Percentiles rank a stretch among this genome's conserved stretches.
phyloP scores from a whole-genome alignment of 2,888 invertebrate species.

The Busseola fusca region DNA sequence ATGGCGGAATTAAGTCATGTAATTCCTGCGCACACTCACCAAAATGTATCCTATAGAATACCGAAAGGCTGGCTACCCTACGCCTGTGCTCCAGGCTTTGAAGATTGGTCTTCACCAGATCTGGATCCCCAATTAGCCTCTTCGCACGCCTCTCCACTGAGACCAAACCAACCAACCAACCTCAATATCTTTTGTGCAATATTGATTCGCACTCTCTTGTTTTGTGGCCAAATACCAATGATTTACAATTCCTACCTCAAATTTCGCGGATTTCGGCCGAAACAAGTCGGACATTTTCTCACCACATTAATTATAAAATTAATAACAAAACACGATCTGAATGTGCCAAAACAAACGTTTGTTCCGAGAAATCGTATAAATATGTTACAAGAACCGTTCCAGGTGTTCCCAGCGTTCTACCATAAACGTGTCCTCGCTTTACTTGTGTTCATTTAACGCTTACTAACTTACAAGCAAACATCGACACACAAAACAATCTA shows the following conservation, averaged over 20 bases:
- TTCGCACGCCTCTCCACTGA: too few relatives aligned
- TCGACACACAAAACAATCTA: slow-evolving; percentile 18
- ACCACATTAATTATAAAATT: slow-evolving; percentile 62
- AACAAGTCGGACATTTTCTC: slow-evolving; percentile 54
- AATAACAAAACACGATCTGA: slow-evolving; percentile 55
- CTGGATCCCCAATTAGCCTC: too few relatives aligned
- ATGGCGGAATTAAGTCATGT: too few relatives aligned
- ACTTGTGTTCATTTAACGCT: slow-evolving; percentile 79
- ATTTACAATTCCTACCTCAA: slow-evolving; percentile 48
- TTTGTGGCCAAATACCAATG: slow-evolving; percentile 27
- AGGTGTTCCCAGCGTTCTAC: slow-evolving; percentile 78
- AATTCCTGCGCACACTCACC: too few relatives aligned
- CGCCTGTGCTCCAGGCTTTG: too few relatives aligned
- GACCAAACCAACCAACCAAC: too few relatives aligned
- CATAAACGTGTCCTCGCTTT: slow-evolving; percentile 80
- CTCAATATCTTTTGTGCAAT: not conserved
- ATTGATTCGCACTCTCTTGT: not conserved
- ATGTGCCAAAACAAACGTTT: slow-evolving; percentile 60
- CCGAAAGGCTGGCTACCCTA: too few relatives aligned
- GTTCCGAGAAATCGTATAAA: slow-evolving; percentile 74
- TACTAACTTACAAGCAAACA: slow-evolving; percentile 60
- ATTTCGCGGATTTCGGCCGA: slow-evolving; percentile 17
- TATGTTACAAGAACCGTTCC: slow-evolving; percentile 71
- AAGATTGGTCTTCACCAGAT: too few relatives aligned
- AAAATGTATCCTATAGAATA: too few relatives aligned